Percentiles rank a stretch among this genome's conserved stretches.
Evolutionary conservation across 2,797 vertebrate genomes (phyloP).

Genomic region (Neopelma chrysocephalum): DNA sequence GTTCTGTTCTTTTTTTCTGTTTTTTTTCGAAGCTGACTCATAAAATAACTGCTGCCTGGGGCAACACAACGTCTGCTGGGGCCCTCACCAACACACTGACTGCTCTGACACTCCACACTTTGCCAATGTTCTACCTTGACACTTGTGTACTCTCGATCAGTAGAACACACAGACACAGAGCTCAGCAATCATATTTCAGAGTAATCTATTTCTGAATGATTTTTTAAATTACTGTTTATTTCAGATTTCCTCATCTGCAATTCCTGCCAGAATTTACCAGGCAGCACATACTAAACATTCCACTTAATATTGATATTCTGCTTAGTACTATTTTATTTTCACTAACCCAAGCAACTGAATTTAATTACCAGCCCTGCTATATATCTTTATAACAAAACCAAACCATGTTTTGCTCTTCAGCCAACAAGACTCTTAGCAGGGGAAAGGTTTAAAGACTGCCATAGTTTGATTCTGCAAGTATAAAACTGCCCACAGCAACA

Average conservation of each 20-base stretch:
- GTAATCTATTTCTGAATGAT: neutral
- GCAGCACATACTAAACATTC: neutral
- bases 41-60: slow-evolving; percentile 21
- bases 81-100: neutral
- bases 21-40: neutral
- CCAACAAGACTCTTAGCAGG: neutral
- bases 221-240: neutral
- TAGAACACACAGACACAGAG: neutral
- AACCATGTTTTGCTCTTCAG: neutral
- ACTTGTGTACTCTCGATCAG: neutral
- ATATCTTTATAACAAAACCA: neutral
- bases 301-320: neutral
- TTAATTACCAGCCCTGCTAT: neutral
- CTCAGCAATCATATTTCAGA: neutral
- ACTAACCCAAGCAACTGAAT: neutral
- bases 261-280: neutral
- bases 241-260: neutral
- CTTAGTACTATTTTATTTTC: neutral
- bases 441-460: neutral
- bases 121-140: neutral
- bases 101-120: neutral
- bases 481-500: neutral
- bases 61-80: neutral
- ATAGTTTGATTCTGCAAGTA: neutral
- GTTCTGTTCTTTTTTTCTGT: neutral